These are phyloP conservation scores for Paracentrotus lividus DNA, from an alignment of 53 echinoderm and acorn worm genomes.

Conservation along the genomic window DNA sequence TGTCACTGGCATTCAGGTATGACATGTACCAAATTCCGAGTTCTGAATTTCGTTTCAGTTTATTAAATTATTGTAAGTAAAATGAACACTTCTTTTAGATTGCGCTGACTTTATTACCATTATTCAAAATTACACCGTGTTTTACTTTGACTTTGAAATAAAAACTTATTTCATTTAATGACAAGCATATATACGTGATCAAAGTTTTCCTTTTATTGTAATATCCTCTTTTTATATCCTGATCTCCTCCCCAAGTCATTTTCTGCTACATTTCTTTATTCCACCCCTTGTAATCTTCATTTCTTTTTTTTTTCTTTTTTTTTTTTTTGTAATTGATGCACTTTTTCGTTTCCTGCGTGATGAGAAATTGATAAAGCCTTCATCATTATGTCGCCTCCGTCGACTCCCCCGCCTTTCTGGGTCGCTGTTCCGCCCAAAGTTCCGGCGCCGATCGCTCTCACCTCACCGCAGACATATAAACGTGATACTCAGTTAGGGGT, in stretches of 20 bases:
- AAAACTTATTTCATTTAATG: no score
- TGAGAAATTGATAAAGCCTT: constrained; percentile 31
- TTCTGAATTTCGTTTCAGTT: neutral
- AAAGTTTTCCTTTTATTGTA: no score
- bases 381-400: constrained; percentile 22
- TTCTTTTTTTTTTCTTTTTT: neutral
- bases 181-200: no score
- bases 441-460: constrained; percentile 38
- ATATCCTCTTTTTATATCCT: neutral
- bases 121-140: no score
- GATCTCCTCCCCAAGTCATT: neutral
- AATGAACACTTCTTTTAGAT: no score
- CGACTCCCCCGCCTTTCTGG: constrained; percentile 33
- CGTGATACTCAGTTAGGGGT: neutral
- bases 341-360: constrained; percentile 13
- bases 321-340: neutral
- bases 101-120: no score
- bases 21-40: neutral
- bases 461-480: neutral
- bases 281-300: neutral
- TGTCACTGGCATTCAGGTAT: constrained; percentile 5
- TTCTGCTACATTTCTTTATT: neutral
- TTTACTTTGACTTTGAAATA: no score
- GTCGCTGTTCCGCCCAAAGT: constrained; percentile 38
- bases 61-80: no score